A percentile compares a stretch with the other conserved stretches of the same genome.
phyloP scores from a whole-genome alignment of 2,797 vertebrate species.

The Ataeniobius toweri region DNA sequence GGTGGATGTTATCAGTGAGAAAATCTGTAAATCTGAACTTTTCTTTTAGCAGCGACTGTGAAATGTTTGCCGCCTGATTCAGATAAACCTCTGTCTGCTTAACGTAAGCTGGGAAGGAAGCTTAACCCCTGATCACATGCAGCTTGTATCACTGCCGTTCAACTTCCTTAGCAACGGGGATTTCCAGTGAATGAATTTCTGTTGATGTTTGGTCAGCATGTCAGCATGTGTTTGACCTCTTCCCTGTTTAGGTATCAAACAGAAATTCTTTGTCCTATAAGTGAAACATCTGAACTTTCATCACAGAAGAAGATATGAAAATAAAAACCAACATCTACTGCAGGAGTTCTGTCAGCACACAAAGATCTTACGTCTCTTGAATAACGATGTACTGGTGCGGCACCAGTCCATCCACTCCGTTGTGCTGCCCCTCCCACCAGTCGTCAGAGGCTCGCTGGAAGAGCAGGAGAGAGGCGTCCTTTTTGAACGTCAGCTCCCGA shows the following conservation, averaged over 20 bases:
- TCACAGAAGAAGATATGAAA: not conserved
- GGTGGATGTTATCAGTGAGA: not conserved
- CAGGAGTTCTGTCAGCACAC: not conserved
- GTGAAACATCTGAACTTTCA: not conserved
- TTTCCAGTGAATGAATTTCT: slow-evolving; percentile 38
- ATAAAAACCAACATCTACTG: not conserved
- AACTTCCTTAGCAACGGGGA: slow-evolving; percentile 32
- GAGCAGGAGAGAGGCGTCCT: slow-evolving; percentile 89
- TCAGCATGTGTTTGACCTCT: slow-evolving; percentile 4
- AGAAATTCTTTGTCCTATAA: not conserved
- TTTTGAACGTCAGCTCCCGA: slow-evolving; percentile 93
- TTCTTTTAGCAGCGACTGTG: not conserved
- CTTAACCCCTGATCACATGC: not conserved
- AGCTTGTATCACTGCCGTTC: not conserved
- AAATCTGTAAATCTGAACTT: not conserved
- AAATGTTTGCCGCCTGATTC: not conserved
- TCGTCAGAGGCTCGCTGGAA: slow-evolving; percentile 91
- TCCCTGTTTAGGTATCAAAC: slow-evolving; percentile 10
- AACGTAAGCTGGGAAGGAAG: slow-evolving; percentile 13
- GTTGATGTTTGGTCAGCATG: slow-evolving; percentile 13
- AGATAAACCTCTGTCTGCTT: not conserved
- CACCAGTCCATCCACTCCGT: slow-evolving; percentile 89
- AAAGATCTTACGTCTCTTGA: slow-evolving; percentile 88
- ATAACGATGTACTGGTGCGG: slow-evolving; percentile 95
- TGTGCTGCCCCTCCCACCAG: slow-evolving; percentile 96